Base-by-base conservation (phyloP, 2,888 invertebrate genomes). In the Polietes domitor region DNA sequence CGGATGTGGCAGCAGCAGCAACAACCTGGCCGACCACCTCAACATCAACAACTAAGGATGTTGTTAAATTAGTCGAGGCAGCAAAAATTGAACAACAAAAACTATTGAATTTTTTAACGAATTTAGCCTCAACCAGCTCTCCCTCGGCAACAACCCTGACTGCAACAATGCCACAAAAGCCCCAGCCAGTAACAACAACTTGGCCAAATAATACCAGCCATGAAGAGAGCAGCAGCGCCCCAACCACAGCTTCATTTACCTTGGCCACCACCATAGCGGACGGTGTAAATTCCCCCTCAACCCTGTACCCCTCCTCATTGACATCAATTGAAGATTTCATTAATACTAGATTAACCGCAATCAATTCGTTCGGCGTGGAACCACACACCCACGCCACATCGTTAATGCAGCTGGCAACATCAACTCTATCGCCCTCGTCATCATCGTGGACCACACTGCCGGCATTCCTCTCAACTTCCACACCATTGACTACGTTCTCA, bases 271-370 rank as follows among this genome's bases (percentile, higher is more conserved):
- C 3, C 1, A n/a, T n/a, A 15, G 1, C 41, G 9, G 6, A 47
- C 10, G 10, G 1, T 7, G 10, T 37, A 1, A 7, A 5, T 12
- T 24, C 55, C n/a, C 58, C 26, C 26, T 26, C 58, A 2, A 26
- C 24, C 9, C n/a, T n/a, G n/a, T n/a, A n/a, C n/a, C n/a, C n/a
- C n/a, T n/a, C n/a, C n/a, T 3, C 58, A 24, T 24, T 58, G 26
- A 1, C 58, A 32, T 15, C 41, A 41, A 47, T 73, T 37, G 43
- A 12, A 12, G 55, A 73, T 50, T 63, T 79, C 19, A 41, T 72
- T 76, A 77, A 76, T 70, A 37, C 47, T 5, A 73, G 61, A 81
- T 81, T 78, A 70, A 58, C 3, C 17, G 32, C 72, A 28, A 19
- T 7, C 17, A 28, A 61, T 17, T 58, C 21, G 9, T 24, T n/a